These are phyloP conservation scores for Choreutis nemorana DNA, from an alignment of 2,888 invertebrate genomes.

Conservation along the genomic window DNA sequence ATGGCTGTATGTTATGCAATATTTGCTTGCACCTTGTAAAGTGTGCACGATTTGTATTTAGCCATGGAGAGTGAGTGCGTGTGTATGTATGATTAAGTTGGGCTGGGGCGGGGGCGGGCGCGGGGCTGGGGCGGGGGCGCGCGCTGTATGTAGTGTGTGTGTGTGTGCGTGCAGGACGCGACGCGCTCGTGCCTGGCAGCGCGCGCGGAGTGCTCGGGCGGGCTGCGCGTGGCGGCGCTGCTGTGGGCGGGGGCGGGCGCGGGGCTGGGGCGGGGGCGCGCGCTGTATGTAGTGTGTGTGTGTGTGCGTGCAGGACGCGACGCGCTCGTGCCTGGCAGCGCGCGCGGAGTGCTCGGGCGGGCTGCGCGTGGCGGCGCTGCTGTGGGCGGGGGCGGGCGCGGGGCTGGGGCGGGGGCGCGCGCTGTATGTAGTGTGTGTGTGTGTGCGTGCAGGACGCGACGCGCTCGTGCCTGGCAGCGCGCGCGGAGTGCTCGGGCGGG, in stretches of 20 bases:
- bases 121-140: constrained; percentile 77
- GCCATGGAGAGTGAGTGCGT: too few species aligned
- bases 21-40: too few species aligned
- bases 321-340: constrained; percentile 64
- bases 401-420: constrained; percentile 83
- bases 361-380: constrained; percentile 73
- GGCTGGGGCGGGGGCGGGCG: constrained; percentile 74
- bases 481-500: constrained; percentile 59
- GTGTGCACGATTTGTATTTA: too few species aligned
- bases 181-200: constrained; percentile 75
- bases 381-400: constrained; percentile 74
- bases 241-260: constrained; percentile 81
- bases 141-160: constrained; percentile 92
- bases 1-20: too few species aligned
- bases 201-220: constrained; percentile 75
- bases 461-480: constrained; percentile 43
- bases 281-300: constrained; percentile 71
- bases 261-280: constrained; percentile 90
- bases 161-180: constrained; percentile 61
- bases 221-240: constrained; percentile 73
- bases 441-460: constrained; percentile 57
- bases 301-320: constrained; percentile 29
- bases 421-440: constrained; percentile 35
- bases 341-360: constrained; percentile 75
- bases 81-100: too few species aligned